Evolutionary conservation across 2,888 invertebrate species (phyloP), one percentile per base, ranked within the genome.

Genomic region (Phasia obesa): DNA sequence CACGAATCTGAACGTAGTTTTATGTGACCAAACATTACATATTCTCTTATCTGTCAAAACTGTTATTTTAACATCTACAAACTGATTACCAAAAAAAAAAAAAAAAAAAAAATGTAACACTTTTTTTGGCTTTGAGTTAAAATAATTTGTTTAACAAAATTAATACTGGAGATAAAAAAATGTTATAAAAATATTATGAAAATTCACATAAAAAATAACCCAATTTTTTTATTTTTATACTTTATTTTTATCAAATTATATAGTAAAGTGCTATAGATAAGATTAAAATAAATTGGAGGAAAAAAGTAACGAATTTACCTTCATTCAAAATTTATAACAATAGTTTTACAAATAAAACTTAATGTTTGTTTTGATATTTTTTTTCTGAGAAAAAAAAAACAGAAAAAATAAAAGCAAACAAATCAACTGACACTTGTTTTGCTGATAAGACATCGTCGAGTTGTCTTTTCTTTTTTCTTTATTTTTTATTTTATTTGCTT

Each of bases 361-460:
- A 27, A 55, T 55, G 9, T 27, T 55, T 53, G 4, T n/a, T 51
- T 25, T 25, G 42, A 35, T 31, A 9, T 19, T 69, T 44, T 69
- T 4, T 42, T 51, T 38, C 23, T 27, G 1, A 15, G 2, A 35
- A 35, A 2, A 9, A n/a, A 17, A 51, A 35, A n/a, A 15, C 9
- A 60, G 25, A 25, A 47, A 60, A 53, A 47, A 31, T 6, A 49
- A 76, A 71, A 31, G 11, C 59, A 69, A 65, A 81, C 64, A 81
- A 81, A 62, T 64, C 62, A 74, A 65, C 65, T 60, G 82, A 70
- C 82, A 75, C 74, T 75, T 78, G 69, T 70, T 78, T 42, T 35
- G 15, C 78, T 78, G 82, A 83, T 83, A 83, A 78, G 69, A 59
- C 21, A 3, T 57, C 51, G 27, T 31, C 6, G 3, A 59, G 23